Evolutionary conservation across 2,113 vertebrate genomes (phyloP).

Genomic region (Campylorhamphus procurvoides): DNA sequence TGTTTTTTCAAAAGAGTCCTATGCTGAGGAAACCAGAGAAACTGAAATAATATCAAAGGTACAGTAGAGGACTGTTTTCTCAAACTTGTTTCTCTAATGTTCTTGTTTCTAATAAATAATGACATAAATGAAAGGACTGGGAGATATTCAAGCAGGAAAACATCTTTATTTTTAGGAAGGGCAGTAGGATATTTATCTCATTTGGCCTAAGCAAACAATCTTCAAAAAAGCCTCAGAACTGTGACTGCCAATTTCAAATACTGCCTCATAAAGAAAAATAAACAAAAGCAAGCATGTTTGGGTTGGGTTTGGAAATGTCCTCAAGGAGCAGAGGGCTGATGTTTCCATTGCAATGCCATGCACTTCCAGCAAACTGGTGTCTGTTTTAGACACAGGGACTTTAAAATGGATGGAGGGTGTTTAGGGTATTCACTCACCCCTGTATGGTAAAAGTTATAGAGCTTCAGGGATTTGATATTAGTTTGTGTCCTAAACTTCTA

Average conservation of each 20-base stretch:
- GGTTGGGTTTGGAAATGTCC: neutral
- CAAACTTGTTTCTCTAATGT: neutral
- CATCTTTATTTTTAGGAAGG: slow-evolving; percentile 49
- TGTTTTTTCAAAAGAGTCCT: neutral
- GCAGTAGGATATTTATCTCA: slow-evolving; percentile 13
- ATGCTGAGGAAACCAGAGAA: neutral
- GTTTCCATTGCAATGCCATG: neutral
- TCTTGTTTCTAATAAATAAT: slow-evolving; percentile 20
- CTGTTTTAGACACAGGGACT: neutral
- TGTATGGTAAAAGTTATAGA: neutral
- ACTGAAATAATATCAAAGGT: neutral
- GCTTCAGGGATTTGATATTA: neutral
- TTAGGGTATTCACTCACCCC: neutral
- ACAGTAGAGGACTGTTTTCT: neutral
- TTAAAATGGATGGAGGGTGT: neutral
- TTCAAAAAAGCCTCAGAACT: slow-evolving; percentile 34
- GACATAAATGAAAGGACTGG: neutral
- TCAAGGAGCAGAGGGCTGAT: neutral
- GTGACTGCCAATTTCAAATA: slow-evolving; percentile 5
- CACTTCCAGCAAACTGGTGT: neutral
- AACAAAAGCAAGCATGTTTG: slow-evolving; percentile 17
- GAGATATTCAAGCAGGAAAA: slow-evolving; percentile 17
- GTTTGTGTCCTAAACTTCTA: neutral
- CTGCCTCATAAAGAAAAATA: slow-evolving; percentile 13
- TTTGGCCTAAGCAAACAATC: slow-evolving; percentile 9